Evolutionary conservation across 2,888 invertebrate genomes (phyloP), one percentile per base, ranked within the genome.

Genomic region (Amphimallon solstitiale): DNA sequence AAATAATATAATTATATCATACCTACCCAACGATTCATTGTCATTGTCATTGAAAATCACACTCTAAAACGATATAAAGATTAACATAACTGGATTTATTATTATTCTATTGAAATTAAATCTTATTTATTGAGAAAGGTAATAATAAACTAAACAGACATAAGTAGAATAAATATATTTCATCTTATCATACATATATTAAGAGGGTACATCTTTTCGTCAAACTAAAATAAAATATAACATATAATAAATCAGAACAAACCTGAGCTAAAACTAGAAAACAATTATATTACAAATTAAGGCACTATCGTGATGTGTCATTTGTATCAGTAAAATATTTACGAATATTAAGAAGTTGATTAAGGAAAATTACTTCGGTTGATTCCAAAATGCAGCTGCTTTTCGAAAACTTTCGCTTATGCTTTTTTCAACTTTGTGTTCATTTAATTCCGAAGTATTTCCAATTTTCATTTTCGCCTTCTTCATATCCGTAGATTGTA

Each of bases 331-430:
- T 9, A 12, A 48, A 49, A 48, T 49, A 21, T 21, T 43, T 23
- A 23, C 21, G 52, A 6, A 19, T 19, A 21, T 7, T 48, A 21
- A 48, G 19, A 21, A 48, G 19, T 48, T 21, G 19, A 6, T 46
- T 17, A 17, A 48, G 17, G 9, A 21, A 40, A 4, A 43, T 64
- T 61, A 62, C 76, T 79, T 78, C 10, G 79, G 75, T 52, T 76
- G 74, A 69, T 80, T 82, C 82, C 82, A 82, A 75, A 83, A 82
- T 29, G 80, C 81, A 1, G 81, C 75, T n/a, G 80, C 82, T 71
- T 79, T 82, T 66, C 78, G 76, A 72, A 82, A 83, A 65, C 76
- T 79, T 64, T 80, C 81, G 70, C 78, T 81, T 75, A 79, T 80
- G 56, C 76, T 76, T 71, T 76, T 78, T 54, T 74, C 74, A 63